Evolutionary conservation across 2,888 invertebrate species (phyloP).

Genomic region (Philhelius pedissequus): DNA sequence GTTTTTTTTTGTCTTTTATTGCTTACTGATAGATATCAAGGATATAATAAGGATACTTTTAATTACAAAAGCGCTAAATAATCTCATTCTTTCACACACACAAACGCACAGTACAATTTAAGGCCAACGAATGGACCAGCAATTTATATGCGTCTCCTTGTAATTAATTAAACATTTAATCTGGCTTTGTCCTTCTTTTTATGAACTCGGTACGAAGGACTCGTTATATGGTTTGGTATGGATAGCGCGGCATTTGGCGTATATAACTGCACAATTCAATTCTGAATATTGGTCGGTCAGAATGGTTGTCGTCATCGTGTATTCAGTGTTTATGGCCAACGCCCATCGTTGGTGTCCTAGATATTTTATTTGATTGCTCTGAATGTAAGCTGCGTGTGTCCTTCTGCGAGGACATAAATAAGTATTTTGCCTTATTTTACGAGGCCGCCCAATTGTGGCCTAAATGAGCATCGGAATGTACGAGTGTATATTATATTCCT

Average conservation of each 20-base stretch:
- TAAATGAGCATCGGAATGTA: slow-evolving; percentile 54
- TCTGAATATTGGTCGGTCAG: slow-evolving; percentile 37
- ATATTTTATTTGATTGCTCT: slow-evolving; percentile 13
- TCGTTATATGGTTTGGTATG: neutral
- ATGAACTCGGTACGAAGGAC: neutral
- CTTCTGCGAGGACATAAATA: slow-evolving; percentile 41
- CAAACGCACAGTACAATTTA: neutral
- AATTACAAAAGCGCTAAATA: slow-evolving; percentile 67
- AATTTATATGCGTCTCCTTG: slow-evolving; percentile 59
- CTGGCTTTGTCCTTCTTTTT: slow-evolving; percentile 33
- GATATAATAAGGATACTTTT: slow-evolving; percentile 67
- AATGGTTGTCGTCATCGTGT: slow-evolving; percentile 39
- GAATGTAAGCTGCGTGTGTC: slow-evolving; percentile 2
- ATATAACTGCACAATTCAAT: slow-evolving; percentile 33
- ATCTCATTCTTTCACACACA: slow-evolving; percentile 39
- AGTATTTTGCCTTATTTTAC: slow-evolving; percentile 62
- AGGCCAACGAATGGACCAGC: slow-evolving; percentile 10
- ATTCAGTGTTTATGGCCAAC: slow-evolving; percentile 51
- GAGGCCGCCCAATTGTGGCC: slow-evolving; percentile 52
- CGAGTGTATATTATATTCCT: neutral
- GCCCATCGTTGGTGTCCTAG: slow-evolving; percentile 54
- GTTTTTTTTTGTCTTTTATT: slow-evolving; percentile 20
- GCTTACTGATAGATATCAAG: slow-evolving; percentile 62
- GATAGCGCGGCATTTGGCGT: neutral
- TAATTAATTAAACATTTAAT: slow-evolving; percentile 68